Percentiles rank a stretch among this genome's conserved stretches.
These are phyloP conservation scores for Eclectus roratus DNA, from an alignment of 2,113 vertebrate genomes.

Conservation along the genomic window DNA sequence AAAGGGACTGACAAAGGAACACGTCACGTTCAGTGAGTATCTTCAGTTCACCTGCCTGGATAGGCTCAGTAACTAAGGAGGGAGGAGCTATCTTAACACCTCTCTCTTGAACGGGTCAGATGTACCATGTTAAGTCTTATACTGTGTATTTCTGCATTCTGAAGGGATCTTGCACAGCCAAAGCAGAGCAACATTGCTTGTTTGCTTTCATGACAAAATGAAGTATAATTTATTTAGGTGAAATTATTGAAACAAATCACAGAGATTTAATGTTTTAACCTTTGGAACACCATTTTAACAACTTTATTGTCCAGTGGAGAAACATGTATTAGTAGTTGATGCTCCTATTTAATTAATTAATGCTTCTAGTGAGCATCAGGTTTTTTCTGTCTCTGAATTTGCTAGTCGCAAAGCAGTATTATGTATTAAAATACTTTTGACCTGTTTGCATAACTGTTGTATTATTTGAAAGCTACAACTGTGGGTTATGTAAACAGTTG, in stretches of 20 bases:
- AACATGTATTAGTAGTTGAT: background rate
- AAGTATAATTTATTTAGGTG: background rate
- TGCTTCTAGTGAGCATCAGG: background rate
- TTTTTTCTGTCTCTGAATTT: background rate
- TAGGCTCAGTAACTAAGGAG: background rate
- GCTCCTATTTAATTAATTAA: background rate
- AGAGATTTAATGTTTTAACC: background rate
- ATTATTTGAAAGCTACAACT: background rate
- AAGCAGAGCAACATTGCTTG: background rate
- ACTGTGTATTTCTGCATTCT: background rate
- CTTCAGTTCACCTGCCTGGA: background rate
- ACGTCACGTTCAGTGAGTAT: slow-evolving; percentile 80
- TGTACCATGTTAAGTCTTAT: background rate
- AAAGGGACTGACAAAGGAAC: slow-evolving; percentile 87
- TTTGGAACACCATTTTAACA: background rate
- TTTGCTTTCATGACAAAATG: background rate
- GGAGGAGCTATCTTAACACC: background rate
- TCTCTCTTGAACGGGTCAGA: background rate
- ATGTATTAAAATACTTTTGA: background rate
- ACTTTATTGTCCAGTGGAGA: background rate
- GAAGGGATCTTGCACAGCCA: background rate
- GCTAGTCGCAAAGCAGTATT: background rate
- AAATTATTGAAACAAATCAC: background rate
- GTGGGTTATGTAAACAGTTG: background rate
- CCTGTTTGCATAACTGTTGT: background rate